Evolutionary conservation across 2,113 vertebrate species (phyloP).

Genomic region (Tylochromis polylepis): DNA sequence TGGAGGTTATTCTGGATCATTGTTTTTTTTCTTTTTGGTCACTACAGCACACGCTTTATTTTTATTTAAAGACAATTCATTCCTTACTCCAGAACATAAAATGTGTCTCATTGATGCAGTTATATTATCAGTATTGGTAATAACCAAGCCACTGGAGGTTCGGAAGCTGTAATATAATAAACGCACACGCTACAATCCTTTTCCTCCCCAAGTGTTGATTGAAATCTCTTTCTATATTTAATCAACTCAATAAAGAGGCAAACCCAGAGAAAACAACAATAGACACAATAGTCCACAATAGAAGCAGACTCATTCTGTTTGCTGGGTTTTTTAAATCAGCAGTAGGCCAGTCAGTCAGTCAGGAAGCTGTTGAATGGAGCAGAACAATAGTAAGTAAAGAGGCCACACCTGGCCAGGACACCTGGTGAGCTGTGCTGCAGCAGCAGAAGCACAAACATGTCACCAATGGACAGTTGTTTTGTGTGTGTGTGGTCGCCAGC

Average conservation of each 20-base stretch:
- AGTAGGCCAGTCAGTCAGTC: conserved; percentile 38
- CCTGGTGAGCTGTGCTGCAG: conserved; percentile 44
- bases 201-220: not conserved
- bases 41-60: not conserved
- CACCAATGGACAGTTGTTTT: not conserved
- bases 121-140: not conserved
- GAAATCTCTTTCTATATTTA: conserved; percentile 16
- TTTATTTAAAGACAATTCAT: not conserved
- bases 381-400: conserved; percentile 48
- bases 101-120: not conserved
- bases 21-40: conserved; percentile 28
- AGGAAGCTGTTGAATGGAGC: conserved; percentile 54
- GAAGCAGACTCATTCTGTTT: conserved; percentile 13
- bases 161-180: not conserved
- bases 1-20: conserved; percentile 39
- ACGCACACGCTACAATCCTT: not conserved
- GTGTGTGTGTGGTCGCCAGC: not conserved
- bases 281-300: not conserved
- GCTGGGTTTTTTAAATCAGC: conserved; percentile 5
- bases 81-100: not conserved
- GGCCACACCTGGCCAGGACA: conserved; percentile 61
- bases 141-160: not conserved
- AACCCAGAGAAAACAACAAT: conserved; percentile 17
- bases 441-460: conserved; percentile 17
- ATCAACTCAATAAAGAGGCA: not conserved